These are phyloP conservation scores for Melanocharis versteri DNA, from an alignment of 2,113 vertebrate genomes.

Conservation along the genomic window DNA sequence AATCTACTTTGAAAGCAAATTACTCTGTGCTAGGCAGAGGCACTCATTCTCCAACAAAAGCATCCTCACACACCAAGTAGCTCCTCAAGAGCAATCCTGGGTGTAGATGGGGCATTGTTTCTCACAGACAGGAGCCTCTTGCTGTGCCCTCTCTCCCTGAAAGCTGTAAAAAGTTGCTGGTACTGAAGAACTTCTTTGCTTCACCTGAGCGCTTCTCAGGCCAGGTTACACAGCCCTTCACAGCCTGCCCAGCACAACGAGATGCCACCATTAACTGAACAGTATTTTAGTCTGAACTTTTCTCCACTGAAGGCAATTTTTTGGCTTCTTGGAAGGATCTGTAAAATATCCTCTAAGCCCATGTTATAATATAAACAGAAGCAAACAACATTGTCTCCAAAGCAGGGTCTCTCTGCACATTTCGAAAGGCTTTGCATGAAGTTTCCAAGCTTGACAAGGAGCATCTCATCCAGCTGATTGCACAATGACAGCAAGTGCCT, in stretches of 20 bases:
- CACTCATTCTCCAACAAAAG: not conserved
- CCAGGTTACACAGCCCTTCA: not conserved
- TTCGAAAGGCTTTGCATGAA: not conserved
- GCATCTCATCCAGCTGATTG: not conserved
- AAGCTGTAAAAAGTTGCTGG: not conserved
- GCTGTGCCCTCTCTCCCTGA: not conserved
- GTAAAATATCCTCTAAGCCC: not conserved
- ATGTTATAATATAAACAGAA: not conserved
- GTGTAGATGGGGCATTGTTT: not conserved
- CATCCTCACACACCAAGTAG: not conserved
- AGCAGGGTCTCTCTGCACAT: not conserved
- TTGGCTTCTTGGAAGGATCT: not conserved
- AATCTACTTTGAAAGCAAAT: constrained; percentile 3
- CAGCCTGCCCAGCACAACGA: not conserved
- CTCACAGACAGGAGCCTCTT: not conserved
- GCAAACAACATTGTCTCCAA: not conserved
- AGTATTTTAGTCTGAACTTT: not conserved
- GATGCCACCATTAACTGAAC: not conserved
- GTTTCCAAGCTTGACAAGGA: not conserved
- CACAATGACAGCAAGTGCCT: constrained; percentile 3
- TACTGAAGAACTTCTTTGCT: not conserved
- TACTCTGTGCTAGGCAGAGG: not conserved
- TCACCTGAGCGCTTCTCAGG: not conserved
- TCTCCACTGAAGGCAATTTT: not conserved
- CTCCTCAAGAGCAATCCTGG: not conserved